Evolutionary conservation across 2,797 vertebrate species (phyloP), one percentile per base, ranked within the genome.

Genomic region (Sebastes melanostomus): DNA sequence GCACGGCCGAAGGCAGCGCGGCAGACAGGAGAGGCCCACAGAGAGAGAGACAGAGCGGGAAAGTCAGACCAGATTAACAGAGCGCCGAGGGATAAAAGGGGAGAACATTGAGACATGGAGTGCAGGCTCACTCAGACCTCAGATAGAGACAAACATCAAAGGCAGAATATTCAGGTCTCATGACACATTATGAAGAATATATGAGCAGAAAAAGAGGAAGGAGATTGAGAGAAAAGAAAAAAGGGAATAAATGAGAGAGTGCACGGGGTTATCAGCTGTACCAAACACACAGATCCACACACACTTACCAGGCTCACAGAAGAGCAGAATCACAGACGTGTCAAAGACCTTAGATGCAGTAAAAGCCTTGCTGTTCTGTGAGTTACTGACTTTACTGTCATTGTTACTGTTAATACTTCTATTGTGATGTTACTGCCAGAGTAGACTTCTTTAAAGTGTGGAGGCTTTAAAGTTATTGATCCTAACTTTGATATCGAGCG

Each of bases 121-220:
- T 77, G 82, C 82, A 88, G 82, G 74, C 36, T 38, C 36, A 38
- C 88, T 87, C 87, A 89, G 90, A 89, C 82, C 88, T 89, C 85
- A 46, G 86, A 90, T 62, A 80, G 60, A 91, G 89, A 91, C 86
- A 38, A 66, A 91, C 91, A 93, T 93, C 91, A 94, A 92, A 92
- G 90, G 79, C 68, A 29, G 83, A 92, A 93, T 92, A 93, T 92
- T 90, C 86, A 91, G 84, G 82, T 86, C 89, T 90, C 86, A 83
- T 84, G 89, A 87, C 87, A 88, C 80, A 80, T 81, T 88, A 84
- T 87, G 77, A 89, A 89, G 91, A 89, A 91, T 86, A 84, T 73
- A 88, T 86, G 86, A 90, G 85, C 80, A 85, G 84, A 89, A 80
- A 46, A 73, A 38, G 36, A 62, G 36, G 75, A 77, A 74, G 65